A percentile compares a stretch with the other conserved stretches of the same genome.
Conservation (phyloP, 92 coral and sea anemone species). For the Porites rus region DNA sequence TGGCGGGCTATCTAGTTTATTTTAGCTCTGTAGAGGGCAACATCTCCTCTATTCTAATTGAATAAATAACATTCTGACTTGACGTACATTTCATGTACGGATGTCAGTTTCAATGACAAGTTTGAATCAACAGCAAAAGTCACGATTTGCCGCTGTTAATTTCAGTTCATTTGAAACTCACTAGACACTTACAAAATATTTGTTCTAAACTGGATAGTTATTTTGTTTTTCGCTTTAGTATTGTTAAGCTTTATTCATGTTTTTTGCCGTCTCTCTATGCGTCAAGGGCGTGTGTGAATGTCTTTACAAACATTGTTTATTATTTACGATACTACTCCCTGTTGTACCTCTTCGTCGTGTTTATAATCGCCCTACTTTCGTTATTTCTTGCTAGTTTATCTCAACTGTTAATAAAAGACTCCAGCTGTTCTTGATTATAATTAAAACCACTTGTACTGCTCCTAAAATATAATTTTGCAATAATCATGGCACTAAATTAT, state of each 20-base stretch:
- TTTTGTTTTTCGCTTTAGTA: neutral
- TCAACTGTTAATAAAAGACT: neutral
- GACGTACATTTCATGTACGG: neutral
- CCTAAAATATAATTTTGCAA: neutral
- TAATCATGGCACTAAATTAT: neutral
- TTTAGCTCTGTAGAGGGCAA: neutral
- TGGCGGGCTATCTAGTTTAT: neutral
- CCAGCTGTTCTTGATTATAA: neutral
- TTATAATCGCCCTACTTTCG: constrained; percentile 3
- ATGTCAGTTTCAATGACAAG: constrained; percentile 30
- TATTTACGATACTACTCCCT: constrained; percentile 6
- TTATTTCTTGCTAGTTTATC: constrained; percentile 23
- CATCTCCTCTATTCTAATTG: neutral
- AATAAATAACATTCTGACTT: neutral
- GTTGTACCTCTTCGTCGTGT: constrained; percentile 4
- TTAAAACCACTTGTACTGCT: neutral
- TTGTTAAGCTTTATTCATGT: neutral
- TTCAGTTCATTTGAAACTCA: neutral
- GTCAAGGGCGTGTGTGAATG: constrained; percentile 31
- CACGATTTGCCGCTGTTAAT: constrained; percentile 27
- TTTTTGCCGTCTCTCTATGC: neutral
- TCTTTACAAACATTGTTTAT: constrained; percentile 9
- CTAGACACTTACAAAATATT: neutral
- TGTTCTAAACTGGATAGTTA: neutral
- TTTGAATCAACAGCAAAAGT: constrained; percentile 28